Evolutionary conservation across 2,113 vertebrate species (phyloP).

Genomic region (Climacteris rufus): DNA sequence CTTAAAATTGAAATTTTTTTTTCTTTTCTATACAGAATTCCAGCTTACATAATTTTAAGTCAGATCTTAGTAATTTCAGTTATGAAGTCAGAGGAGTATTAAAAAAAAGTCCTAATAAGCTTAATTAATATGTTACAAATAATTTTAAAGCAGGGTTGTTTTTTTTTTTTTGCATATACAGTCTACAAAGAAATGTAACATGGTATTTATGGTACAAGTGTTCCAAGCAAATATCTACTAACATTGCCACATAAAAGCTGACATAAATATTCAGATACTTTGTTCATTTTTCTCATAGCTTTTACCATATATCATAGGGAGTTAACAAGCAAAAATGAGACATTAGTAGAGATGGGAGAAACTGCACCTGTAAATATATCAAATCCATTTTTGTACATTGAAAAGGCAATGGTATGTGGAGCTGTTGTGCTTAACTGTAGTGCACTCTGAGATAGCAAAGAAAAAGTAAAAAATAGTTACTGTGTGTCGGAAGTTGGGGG

Average conservation of each 20-base stretch:
- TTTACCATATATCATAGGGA: not conserved
- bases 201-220: not conserved
- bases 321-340: not conserved
- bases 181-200: not conserved
- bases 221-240: not conserved
- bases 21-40: not conserved
- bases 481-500: no score
- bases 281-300: not conserved
- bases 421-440: not conserved
- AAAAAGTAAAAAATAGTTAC: not conserved
- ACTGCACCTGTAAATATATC: not conserved
- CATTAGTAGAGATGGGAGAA: not conserved
- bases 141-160: accelerated
- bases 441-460: not conserved
- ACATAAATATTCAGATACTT: not conserved
- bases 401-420: not conserved
- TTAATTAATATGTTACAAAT: not conserved
- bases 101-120: not conserved
- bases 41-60: not conserved
- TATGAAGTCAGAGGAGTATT: not conserved
- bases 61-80: not conserved
- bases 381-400: not conserved
- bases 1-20: not conserved
- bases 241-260: not conserved
- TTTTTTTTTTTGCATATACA: not conserved